Conservation (phyloP, 2,888 invertebrate genomes). For the Melipona bicolor region DNA sequence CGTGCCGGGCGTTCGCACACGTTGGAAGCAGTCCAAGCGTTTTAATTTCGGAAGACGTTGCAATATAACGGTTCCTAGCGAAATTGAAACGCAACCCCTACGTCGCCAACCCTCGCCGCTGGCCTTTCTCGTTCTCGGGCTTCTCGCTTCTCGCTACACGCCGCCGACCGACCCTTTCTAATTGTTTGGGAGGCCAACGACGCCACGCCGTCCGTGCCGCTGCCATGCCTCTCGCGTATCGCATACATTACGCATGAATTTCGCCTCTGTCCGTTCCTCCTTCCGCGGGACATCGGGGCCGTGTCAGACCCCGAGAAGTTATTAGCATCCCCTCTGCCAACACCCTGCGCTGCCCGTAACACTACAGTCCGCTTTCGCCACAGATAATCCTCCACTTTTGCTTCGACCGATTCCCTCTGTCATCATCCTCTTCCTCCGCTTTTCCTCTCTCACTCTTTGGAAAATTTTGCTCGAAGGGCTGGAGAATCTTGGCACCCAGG, state of each 20-base stretch:
- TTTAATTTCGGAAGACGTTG: slow-evolving; percentile 77
- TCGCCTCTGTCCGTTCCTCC: slow-evolving; percentile 61
- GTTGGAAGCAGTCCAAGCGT: slow-evolving; percentile 72
- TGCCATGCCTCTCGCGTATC: slow-evolving; percentile 65
- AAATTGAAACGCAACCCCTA: slow-evolving; percentile 78
- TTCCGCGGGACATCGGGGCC: slow-evolving; percentile 54
- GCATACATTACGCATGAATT: slow-evolving; percentile 74
- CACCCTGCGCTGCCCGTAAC: background rate
- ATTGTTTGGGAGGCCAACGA: slow-evolving; percentile 80
- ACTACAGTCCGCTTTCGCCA: background rate
- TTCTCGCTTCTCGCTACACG: slow-evolving; percentile 42
- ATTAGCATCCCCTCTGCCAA: slow-evolving; percentile 56
- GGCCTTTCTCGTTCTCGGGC: slow-evolving; percentile 9
- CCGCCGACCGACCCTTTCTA: slow-evolving; percentile 75
- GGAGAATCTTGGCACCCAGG: too few species aligned
- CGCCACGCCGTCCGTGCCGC: slow-evolving; percentile 14
- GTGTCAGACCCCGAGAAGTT: slow-evolving; percentile 49
- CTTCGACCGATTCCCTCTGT: background rate
- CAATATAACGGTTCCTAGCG: slow-evolving; percentile 79
- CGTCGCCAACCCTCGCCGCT: slow-evolving; percentile 25
- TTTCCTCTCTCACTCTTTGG: background rate
- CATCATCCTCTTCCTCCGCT: background rate
- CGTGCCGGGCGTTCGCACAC: slow-evolving; percentile 46
- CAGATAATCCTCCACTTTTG: slow-evolving; percentile 25
- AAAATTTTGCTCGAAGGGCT: background rate